A percentile compares a stretch with the other conserved stretches of the same genome.
phyloP scores from a whole-genome alignment of 2,113 vertebrate species.

The Acinonyx jubatus region DNA sequence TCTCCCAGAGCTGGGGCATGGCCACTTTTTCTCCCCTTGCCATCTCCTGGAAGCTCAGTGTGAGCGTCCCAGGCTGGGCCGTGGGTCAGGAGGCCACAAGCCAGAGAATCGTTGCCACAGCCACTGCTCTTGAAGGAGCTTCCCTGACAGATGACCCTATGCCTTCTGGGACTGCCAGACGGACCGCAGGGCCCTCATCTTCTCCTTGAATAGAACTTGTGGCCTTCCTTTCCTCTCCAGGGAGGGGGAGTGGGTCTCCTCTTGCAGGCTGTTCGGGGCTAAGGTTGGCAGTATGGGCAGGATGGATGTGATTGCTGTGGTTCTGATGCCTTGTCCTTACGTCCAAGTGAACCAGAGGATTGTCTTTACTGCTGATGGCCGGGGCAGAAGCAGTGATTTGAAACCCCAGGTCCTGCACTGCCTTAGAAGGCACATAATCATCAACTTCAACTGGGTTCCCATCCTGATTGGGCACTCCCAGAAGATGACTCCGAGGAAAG shows the following conservation, averaged over 20 bases:
- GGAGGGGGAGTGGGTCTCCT: neutral
- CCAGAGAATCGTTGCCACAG: neutral
- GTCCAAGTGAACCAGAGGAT: neutral
- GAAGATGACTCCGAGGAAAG: neutral
- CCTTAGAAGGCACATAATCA: neutral
- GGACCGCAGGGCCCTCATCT: neutral
- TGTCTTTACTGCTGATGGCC: neutral
- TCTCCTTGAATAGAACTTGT: neutral
- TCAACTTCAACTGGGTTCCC: neutral
- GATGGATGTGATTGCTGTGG: neutral
- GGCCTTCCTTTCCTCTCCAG: neutral
- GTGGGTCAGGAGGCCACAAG: neutral
- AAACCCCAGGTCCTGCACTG: neutral
- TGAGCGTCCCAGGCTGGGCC: neutral
- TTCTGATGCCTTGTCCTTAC: neutral
- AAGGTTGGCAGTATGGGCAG: neutral
- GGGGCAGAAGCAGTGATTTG: neutral
- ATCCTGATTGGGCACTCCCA: neutral
- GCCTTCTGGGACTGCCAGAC: neutral
- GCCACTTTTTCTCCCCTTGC: neutral
- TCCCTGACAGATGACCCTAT: neutral
- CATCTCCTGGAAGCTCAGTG: neutral
- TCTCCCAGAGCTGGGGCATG: neutral
- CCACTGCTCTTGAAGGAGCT: neutral
- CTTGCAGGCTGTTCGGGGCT: neutral